These are phyloP conservation scores for Dendrolimus pini DNA, from an alignment of 2,888 invertebrate genomes.

Conservation along the genomic window DNA sequence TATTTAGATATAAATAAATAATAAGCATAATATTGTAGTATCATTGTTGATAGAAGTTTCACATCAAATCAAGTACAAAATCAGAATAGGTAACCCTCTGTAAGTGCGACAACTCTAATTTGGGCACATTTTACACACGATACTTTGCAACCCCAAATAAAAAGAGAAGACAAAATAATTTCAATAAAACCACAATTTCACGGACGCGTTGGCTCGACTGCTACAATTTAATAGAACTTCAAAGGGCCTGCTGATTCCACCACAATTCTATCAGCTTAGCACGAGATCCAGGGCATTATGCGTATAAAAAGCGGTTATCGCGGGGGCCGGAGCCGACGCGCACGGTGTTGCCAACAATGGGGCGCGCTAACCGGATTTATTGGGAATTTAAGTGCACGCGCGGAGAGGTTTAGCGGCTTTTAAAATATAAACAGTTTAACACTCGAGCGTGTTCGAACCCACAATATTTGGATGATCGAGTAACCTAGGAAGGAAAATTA, in stretches of 20 bases:
- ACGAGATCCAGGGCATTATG: constrained; percentile 69
- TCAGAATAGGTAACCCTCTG: no score
- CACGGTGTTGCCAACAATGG: constrained; percentile 5
- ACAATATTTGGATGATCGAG: no score
- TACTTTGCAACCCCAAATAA: constrained; percentile 17
- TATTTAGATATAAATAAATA: no score
- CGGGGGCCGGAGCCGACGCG: constrained; percentile 17
- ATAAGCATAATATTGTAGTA: no score
- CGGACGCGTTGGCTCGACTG: constrained; percentile 68
- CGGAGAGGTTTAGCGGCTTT: constrained; percentile 2
- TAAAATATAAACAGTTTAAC: constrained; percentile 7
- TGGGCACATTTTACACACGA: neutral
- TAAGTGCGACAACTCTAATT: no score
- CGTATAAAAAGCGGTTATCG: constrained; percentile 75
- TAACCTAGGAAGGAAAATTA: no score
- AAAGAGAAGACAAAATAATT: constrained; percentile 45
- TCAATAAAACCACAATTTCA: constrained; percentile 72
- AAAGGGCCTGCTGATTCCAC: constrained; percentile 72
- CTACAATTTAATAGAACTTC: constrained; percentile 75
- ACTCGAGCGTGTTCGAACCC: constrained; percentile 3
- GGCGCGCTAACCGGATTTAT: neutral
- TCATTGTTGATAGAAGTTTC: no score
- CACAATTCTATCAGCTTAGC: constrained; percentile 76
- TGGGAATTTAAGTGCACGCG: neutral
- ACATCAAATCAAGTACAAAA: no score